Conservation (phyloP, 2,797 vertebrate genomes). For the Epinephelus awoara region DNA sequence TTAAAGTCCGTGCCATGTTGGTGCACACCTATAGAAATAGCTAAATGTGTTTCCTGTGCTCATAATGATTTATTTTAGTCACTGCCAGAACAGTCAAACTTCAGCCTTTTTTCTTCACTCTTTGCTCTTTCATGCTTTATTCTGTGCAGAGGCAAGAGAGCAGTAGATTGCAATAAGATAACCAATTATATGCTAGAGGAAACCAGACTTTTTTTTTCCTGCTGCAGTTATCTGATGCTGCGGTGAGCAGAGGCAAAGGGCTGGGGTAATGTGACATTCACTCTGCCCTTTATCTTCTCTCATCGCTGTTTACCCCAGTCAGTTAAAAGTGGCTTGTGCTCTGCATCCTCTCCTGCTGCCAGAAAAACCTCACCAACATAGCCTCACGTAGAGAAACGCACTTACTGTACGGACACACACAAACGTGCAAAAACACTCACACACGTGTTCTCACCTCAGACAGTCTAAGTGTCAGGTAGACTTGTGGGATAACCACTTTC, state of each 20-base stretch:
- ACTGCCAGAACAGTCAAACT: slow-evolving; percentile 79
- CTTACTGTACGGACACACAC: slow-evolving; percentile 48
- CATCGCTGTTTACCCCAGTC: slow-evolving; percentile 91
- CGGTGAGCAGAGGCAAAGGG: slow-evolving; percentile 87
- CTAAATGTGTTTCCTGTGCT: slow-evolving; percentile 64
- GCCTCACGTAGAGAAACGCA: slow-evolving; percentile 68
- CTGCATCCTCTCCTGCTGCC: slow-evolving; percentile 87
- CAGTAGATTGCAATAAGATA: slow-evolving; percentile 90
- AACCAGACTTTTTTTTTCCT: slow-evolving; percentile 89
- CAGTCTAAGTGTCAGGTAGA: slow-evolving; percentile 48
- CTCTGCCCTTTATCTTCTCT: slow-evolving; percentile 90
- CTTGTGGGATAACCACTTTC: slow-evolving; percentile 48
- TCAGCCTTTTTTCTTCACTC: slow-evolving; percentile 52
- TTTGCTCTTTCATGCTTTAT: slow-evolving; percentile 67
- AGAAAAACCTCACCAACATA: slow-evolving; percentile 87
- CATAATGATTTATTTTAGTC: slow-evolving; percentile 79
- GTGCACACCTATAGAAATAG: slow-evolving; percentile 63
- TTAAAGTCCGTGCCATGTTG: background rate
- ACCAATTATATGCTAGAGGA: slow-evolving; percentile 93
- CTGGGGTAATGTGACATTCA: slow-evolving; percentile 88
- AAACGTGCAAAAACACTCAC: background rate
- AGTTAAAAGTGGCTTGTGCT: slow-evolving; percentile 90
- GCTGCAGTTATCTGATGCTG: slow-evolving; percentile 94
- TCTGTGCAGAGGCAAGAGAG: slow-evolving; percentile 78
- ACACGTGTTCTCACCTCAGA: slow-evolving; percentile 31